Evolutionary conservation across 2,113 vertebrate species (phyloP), one percentile per base, ranked within the genome.

Genomic region (Isurus oxyrinchus): DNA sequence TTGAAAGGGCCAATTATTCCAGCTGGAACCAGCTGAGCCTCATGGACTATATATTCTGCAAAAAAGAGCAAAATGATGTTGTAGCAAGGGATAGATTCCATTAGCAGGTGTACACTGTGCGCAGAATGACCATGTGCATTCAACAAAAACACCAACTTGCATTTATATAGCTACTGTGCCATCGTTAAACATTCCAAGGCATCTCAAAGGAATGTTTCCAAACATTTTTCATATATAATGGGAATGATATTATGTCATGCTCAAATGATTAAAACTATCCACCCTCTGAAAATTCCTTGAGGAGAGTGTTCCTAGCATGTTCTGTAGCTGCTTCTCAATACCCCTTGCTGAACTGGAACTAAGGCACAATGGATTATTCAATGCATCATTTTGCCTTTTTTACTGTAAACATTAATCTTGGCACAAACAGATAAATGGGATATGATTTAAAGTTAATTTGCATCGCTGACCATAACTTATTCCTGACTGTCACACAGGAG

Each of bases 391-490:
- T 94, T 94, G 35, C 2, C 61, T 61, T 63, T 61, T 19, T 40
- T n/a, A 40, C 59, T 40, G n/a, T 23, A 94, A 94, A 21, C 90
- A 94, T 23, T 94, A 94, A 94, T 63, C 59, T 94, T 63, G 35
- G 57, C 90, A 63, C 44, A 94, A 94, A 94, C 66, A 94, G 90
- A 94, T 57, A 94, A 63, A 63, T 63, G 90, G 59, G 59, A 94
- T 94, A 63, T 94, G 90, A 94, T 94, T 94, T 94, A 40, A 94
- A 94, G n/a, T n/a, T 94, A 19, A 63, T 94, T 94, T 94, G 35
- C 40, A n/a, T 5, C 19, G n/a, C n/a, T 63, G 90, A 63, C 5
- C n/a, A 63, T 94, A 94, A 94, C 14, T 94, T 61, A 94, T 40
- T 63, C 14, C 35, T 44, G 90, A 40, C 59, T 94, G 90, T 66